phyloP scores from a whole-genome alignment of 2,797 vertebrate species.

The Cichlasoma orientale region DNA sequence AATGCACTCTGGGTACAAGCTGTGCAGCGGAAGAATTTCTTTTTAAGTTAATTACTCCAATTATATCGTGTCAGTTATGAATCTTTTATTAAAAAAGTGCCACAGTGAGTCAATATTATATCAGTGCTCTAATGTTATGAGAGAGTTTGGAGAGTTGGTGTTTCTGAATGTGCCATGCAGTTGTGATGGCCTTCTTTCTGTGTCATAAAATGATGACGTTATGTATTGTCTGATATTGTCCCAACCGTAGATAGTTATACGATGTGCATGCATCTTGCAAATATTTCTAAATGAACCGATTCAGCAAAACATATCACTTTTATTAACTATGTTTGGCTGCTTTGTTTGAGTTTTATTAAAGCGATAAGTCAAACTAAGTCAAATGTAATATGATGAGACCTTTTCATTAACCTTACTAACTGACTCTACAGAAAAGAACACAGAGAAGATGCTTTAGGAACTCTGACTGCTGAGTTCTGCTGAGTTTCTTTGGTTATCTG shows the following conservation, averaged over 20 bases:
- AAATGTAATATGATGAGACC: not conserved
- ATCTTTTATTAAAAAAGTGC: too few relatives aligned
- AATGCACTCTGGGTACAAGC: too few relatives aligned
- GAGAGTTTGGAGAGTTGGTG: not conserved
- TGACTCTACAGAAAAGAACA: not conserved
- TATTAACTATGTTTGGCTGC: too few relatives aligned
- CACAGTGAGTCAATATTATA: not conserved
- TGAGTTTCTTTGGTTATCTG: slow-evolving; percentile 12
- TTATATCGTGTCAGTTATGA: too few relatives aligned
- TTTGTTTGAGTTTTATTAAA: not conserved
- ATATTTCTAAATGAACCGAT: not conserved
- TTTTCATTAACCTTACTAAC: not conserved
- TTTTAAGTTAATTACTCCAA: too few relatives aligned
- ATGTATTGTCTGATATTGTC: too few relatives aligned
- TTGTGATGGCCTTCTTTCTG: too few relatives aligned
- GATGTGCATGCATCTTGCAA: too few relatives aligned
- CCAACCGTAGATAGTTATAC: too few relatives aligned
- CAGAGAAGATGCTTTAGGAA: not conserved
- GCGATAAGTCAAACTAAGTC: not conserved
- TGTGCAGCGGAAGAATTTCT: too few relatives aligned
- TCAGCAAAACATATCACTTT: not conserved
- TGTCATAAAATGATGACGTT: too few relatives aligned
- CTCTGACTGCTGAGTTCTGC: not conserved
- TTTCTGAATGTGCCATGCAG: not conserved
- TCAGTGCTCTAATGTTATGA: not conserved